Percentiles rank a stretch among this genome's conserved stretches.
These are phyloP conservation scores for Stomatorhinus ivindoensis DNA, from an alignment of 2,113 vertebrate genomes.

Conservation along the genomic window DNA sequence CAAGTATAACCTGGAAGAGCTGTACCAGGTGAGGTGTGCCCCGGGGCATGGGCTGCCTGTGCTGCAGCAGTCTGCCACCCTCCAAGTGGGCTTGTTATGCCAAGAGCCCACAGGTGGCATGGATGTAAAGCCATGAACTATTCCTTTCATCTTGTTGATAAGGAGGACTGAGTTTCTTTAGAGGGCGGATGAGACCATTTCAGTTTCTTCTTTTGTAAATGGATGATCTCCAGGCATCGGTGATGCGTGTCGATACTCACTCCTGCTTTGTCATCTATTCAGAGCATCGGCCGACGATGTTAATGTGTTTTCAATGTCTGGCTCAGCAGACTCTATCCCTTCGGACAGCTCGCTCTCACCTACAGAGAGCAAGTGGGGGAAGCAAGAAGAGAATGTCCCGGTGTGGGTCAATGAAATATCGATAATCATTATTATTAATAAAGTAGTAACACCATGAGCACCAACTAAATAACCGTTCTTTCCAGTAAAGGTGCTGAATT, in stretches of 20 bases:
- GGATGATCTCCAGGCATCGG: background rate
- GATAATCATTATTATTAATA: background rate
- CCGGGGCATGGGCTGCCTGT: background rate
- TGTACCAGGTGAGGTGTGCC: slow-evolving; percentile 79
- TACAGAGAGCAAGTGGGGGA: no score
- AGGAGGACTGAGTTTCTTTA: background rate
- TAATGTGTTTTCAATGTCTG: background rate
- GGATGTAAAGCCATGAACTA: background rate
- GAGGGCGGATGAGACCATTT: background rate
- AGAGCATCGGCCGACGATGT: background rate
- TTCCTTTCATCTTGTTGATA: background rate
- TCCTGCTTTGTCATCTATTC: background rate
- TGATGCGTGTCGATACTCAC: background rate
- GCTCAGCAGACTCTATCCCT: no score
- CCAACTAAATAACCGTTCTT: background rate
- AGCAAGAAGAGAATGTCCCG: no score
- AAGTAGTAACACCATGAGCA: background rate
- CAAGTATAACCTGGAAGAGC: slow-evolving; percentile 97
- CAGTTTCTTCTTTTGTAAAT: background rate
- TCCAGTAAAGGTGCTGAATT: background rate
- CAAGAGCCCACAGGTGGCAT: background rate
- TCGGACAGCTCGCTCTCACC: no score
- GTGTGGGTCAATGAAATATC: no score
- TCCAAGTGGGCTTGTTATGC: background rate
- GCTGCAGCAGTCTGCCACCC: background rate